phyloP scores from a whole-genome alignment of 2,797 vertebrate species.

The Gobio occitaniae region DNA sequence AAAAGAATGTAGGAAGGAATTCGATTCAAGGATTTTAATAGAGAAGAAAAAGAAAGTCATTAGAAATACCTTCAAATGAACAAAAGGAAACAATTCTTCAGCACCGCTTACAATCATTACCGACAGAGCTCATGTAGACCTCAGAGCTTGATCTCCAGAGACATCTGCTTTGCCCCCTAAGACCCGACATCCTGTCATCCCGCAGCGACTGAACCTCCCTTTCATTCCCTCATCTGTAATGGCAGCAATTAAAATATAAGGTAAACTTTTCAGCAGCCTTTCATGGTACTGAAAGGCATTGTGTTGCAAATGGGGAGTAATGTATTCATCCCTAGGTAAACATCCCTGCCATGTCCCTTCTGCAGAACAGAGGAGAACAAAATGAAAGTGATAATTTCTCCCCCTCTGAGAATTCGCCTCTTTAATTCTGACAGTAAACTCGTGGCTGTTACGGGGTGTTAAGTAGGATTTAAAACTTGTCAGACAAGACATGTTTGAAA shows the following conservation, averaged over 20 bases:
- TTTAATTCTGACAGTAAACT: slow-evolving; percentile 90
- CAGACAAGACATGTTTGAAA: slow-evolving; percentile 91
- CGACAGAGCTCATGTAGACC: slow-evolving; percentile 47
- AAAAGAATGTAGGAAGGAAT: not conserved
- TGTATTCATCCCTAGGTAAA: slow-evolving; percentile 85
- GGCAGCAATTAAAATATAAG: slow-evolving; percentile 79
- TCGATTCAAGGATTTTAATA: slow-evolving; percentile 21
- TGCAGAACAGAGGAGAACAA: slow-evolving; percentile 81
- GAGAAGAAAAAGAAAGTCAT: slow-evolving; percentile 35
- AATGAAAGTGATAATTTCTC: slow-evolving; percentile 85
- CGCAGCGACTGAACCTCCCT: slow-evolving; percentile 33
- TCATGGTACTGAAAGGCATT: slow-evolving; percentile 75
- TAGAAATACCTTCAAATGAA: slow-evolving; percentile 26
- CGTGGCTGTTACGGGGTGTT: slow-evolving; percentile 86
- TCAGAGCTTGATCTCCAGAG: slow-evolving; percentile 65
- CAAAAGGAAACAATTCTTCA: slow-evolving; percentile 33
- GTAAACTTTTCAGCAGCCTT: slow-evolving; percentile 76
- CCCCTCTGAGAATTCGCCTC: slow-evolving; percentile 83
- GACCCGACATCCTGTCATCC: slow-evolving; percentile 62
- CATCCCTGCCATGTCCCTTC: slow-evolving; percentile 79
- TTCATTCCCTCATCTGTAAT: slow-evolving; percentile 75
- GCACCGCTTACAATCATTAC: slow-evolving; percentile 54
- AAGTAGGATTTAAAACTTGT: slow-evolving; percentile 91
- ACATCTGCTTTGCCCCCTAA: slow-evolving; percentile 60
- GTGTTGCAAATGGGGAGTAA: slow-evolving; percentile 79